phyloP scores from a whole-genome alignment of 2,888 invertebrate species.

The Scaptomyza reducta region DNA sequence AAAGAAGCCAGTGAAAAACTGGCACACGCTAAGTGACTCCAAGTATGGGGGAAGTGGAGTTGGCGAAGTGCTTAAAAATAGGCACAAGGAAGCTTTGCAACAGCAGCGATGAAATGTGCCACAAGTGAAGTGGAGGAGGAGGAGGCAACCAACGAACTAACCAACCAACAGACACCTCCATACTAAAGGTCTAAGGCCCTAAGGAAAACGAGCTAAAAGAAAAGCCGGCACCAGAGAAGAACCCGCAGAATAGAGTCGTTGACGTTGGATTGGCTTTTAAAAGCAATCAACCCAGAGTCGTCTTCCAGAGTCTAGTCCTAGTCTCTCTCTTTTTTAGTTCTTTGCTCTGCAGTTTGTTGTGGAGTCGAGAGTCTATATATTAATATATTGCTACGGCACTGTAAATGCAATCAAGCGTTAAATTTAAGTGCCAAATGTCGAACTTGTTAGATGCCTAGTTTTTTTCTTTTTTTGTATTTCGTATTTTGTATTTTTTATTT shows the following conservation, averaged over 20 bases:
- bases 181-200: constrained; percentile 4
- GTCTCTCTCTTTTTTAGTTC: constrained; percentile 8
- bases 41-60: constrained; percentile 10
- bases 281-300: constrained; percentile 58
- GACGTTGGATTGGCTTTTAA: constrained; percentile 73
- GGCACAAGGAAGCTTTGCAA: constrained; percentile 68
- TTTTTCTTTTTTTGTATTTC: constrained; percentile 21
- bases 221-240: constrained; percentile 31
- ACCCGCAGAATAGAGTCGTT: constrained; percentile 76
- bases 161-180: background rate
- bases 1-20: constrained; percentile 78
- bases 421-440: constrained; percentile 79
- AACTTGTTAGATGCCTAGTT: constrained; percentile 74
- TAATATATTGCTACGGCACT: constrained; percentile 45
- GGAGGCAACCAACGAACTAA: constrained; percentile 1
- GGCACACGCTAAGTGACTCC: constrained; percentile 71
- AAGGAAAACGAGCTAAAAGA: constrained; percentile 19
- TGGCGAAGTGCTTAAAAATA: constrained; percentile 42
- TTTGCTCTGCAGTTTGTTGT: constrained; percentile 10
- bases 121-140: constrained; percentile 54
- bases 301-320: constrained; percentile 21
- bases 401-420: constrained; percentile 78
- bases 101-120: constrained; percentile 49
- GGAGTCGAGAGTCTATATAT: constrained; percentile 23
- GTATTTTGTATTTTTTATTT: background rate